A percentile compares a stretch with the other conserved stretches of the same genome.
phyloP scores from a whole-genome alignment of 2,797 vertebrate genomes.

The Falco novaeseelandiae region DNA sequence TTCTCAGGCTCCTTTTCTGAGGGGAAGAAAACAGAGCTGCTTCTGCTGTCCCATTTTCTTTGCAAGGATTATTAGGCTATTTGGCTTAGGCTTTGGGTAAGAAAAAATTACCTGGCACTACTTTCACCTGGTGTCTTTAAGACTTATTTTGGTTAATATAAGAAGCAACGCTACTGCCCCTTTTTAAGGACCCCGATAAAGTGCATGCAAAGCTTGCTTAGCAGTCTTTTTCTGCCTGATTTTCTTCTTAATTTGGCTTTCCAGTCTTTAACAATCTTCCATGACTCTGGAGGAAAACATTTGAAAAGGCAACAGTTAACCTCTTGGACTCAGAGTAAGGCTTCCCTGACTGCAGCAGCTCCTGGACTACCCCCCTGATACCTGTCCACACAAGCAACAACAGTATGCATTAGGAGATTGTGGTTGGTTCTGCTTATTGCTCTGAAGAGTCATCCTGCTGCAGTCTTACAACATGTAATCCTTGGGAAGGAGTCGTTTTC shows the following conservation, averaged over 20 bases:
- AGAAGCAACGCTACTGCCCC: neutral
- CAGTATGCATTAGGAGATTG: slow-evolving; percentile 27
- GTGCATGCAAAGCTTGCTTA: neutral
- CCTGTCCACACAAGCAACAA: neutral
- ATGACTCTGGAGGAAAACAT: neutral
- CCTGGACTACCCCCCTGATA: neutral
- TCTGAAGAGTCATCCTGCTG: slow-evolving; percentile 27
- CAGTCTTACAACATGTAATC: slow-evolving; percentile 25
- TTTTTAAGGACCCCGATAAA: neutral
- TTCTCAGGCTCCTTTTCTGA: neutral
- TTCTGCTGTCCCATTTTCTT: neutral
- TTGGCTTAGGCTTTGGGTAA: neutral
- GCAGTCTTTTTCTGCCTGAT: neutral
- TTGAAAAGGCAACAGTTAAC: slow-evolving; percentile 12
- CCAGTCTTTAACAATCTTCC: neutral
- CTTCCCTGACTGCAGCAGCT: neutral
- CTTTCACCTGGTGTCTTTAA: neutral
- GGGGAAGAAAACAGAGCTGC: neutral
- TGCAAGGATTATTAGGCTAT: neutral
- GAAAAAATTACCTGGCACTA: neutral
- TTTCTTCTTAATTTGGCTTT: slow-evolving; percentile 18
- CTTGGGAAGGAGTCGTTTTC: slow-evolving; percentile 21
- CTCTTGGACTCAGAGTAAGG: neutral
- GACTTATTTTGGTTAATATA: neutral
- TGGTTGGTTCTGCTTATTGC: slow-evolving; percentile 29